A percentile compares a stretch with the other conserved stretches of the same genome.
Evolutionary conservation across 2,113 vertebrate species (phyloP).

Genomic region (Pteruthius melanotis): DNA sequence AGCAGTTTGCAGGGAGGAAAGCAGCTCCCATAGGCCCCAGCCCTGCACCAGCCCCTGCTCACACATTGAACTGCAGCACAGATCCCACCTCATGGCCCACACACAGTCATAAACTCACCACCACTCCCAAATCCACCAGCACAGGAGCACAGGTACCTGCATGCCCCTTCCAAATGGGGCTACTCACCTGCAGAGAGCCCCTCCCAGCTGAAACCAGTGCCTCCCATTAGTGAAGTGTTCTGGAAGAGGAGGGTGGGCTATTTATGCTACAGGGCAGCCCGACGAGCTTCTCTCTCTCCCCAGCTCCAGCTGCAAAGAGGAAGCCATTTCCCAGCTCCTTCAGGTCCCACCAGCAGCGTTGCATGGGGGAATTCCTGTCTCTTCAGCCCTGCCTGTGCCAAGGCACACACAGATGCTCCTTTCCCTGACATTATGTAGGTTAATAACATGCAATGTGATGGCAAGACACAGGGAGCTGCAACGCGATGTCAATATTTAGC

Average conservation of each 20-base stretch:
- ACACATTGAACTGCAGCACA: rapidly evolving
- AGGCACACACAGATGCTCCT: constrained; percentile 47
- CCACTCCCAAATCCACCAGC: background rate
- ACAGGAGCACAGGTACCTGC: background rate
- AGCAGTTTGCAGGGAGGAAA: background rate
- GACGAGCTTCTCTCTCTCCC: background rate
- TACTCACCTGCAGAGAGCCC: background rate
- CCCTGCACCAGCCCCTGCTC: background rate
- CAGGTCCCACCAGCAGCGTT: background rate
- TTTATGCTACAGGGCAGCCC: background rate
- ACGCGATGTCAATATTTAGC: constrained; percentile 44
- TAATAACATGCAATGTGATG: constrained; percentile 52
- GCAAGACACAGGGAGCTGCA: background rate
- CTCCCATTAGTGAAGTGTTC: background rate
- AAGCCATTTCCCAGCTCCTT: background rate
- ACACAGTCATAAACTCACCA: background rate
- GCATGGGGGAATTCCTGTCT: background rate
- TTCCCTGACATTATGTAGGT: constrained; percentile 50
- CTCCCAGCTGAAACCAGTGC: background rate
- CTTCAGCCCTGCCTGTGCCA: constrained; percentile 20
- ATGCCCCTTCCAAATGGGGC: background rate
- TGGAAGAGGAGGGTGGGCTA: background rate
- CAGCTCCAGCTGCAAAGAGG: background rate
- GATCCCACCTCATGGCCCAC: background rate
- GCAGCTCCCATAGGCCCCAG: background rate